Evolutionary conservation across 2,797 vertebrate species (phyloP).

Genomic region (Manis pentadactyla): DNA sequence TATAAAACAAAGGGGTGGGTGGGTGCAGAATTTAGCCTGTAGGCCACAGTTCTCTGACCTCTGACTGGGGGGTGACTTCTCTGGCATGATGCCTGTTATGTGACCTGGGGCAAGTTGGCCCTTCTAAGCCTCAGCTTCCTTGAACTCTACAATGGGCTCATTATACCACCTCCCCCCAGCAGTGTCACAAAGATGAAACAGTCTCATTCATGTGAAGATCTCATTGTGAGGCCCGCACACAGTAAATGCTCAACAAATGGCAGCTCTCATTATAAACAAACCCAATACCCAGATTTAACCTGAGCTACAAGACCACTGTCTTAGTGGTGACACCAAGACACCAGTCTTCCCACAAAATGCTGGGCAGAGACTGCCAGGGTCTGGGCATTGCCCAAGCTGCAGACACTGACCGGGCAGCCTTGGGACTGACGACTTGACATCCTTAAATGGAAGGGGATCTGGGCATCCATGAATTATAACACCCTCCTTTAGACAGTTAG

Average conservation of each 20-base stretch:
- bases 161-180: too few species aligned
- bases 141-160: not conserved
- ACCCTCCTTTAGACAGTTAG: not conserved
- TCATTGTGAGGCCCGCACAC: not conserved
- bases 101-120: not conserved
- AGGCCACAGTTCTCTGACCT: too few species aligned
- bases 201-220: not conserved
- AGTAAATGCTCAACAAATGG: not conserved
- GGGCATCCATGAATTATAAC: not conserved
- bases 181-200: not conserved
- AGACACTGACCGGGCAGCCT: too few species aligned
- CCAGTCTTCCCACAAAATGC: not conserved
- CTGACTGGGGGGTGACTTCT: not conserved
- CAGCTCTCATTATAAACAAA: not conserved
- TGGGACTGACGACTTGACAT: not conserved
- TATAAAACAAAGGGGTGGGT: not conserved
- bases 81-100: not conserved
- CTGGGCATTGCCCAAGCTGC: fast-evolving
- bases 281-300: not conserved
- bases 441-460: not conserved
- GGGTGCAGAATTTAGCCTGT: fast-evolving
- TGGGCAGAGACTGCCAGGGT: not conserved
- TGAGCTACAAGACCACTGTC: not conserved
- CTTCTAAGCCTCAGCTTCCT: not conserved
- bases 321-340: not conserved